Evolutionary conservation across 2,888 invertebrate genomes (phyloP).

Genomic region (Galeruca laticollis): DNA sequence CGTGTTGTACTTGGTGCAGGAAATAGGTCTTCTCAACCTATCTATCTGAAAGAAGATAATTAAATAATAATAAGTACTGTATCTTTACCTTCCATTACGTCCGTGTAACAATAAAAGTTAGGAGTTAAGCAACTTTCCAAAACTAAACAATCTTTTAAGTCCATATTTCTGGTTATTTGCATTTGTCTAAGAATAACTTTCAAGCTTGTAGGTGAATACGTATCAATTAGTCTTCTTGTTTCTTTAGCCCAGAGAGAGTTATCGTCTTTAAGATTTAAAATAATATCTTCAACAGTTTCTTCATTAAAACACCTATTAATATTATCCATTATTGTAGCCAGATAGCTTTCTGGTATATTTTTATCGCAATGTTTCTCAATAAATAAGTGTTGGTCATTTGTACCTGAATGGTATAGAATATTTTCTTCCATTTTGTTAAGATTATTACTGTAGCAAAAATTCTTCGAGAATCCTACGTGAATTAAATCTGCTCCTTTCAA

Average conservation of each 20-base stretch:
- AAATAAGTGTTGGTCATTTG: conserved; percentile 69
- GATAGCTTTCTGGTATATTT: conserved; percentile 72
- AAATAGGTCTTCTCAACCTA: too few relatives aligned
- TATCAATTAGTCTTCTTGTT: conserved; percentile 76
- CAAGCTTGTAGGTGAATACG: conserved; percentile 84
- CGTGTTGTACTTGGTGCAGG: too few relatives aligned
- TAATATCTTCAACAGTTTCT: conserved; percentile 82
- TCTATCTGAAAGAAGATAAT: too few relatives aligned
- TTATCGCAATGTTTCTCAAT: conserved; percentile 73
- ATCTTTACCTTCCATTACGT: conserved; percentile 8
- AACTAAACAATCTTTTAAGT: neutral
- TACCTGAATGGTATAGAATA: conserved; percentile 70
- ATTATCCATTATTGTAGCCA: conserved; percentile 76
- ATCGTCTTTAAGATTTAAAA: conserved; percentile 79
- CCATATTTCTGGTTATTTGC: neutral
- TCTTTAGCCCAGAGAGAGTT: conserved; percentile 85
- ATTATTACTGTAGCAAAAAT: conserved; percentile 79
- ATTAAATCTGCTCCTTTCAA: conserved; percentile 82
- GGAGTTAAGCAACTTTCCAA: conserved; percentile 10
- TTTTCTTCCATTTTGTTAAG: conserved; percentile 74
- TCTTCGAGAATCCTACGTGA: conserved; percentile 93
- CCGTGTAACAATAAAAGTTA: conserved; percentile 8
- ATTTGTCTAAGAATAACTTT: conserved; percentile 24
- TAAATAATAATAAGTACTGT: neutral
- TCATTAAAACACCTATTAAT: conserved; percentile 85